A percentile compares a stretch with the other conserved stretches of the same genome.
Conservation (phyloP, 2,888 invertebrate genomes). For the Thelaira solivaga region DNA sequence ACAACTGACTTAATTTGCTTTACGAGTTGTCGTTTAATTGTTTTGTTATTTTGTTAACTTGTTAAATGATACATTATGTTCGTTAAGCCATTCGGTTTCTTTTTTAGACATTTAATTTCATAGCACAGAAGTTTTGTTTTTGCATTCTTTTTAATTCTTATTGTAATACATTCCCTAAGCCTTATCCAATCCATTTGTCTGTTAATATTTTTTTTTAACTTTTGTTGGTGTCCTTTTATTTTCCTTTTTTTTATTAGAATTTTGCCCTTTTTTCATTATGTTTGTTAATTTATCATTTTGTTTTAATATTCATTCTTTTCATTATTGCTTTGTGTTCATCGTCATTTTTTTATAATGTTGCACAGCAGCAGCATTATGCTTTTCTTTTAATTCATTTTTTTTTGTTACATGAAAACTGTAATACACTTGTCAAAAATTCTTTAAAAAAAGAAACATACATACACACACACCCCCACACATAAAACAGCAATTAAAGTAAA, state of each 20-base stretch:
- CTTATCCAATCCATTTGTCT: background rate
- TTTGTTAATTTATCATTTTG: constrained; percentile 27
- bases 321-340: background rate
- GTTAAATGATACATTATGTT: constrained; percentile 43
- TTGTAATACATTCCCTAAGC: no score
- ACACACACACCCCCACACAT: no score
- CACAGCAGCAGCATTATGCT: background rate
- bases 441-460: no score
- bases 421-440: no score
- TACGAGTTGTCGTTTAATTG: background rate
- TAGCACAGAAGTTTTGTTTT: background rate
- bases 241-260: constrained; percentile 9
- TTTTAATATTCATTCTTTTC: constrained; percentile 26
- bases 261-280: background rate
- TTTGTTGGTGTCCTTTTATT: background rate
- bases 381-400: constrained; percentile 1
- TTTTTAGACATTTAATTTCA: background rate
- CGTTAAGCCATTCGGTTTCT: background rate
- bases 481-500: no score
- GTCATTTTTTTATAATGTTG: constrained; percentile 14
- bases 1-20: background rate
- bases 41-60: background rate
- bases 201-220: background rate
- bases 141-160: no score
- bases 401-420: no score